These are phyloP conservation scores for Nomada fabriciana DNA, from an alignment of 2,888 invertebrate species.

Conservation along the genomic window DNA sequence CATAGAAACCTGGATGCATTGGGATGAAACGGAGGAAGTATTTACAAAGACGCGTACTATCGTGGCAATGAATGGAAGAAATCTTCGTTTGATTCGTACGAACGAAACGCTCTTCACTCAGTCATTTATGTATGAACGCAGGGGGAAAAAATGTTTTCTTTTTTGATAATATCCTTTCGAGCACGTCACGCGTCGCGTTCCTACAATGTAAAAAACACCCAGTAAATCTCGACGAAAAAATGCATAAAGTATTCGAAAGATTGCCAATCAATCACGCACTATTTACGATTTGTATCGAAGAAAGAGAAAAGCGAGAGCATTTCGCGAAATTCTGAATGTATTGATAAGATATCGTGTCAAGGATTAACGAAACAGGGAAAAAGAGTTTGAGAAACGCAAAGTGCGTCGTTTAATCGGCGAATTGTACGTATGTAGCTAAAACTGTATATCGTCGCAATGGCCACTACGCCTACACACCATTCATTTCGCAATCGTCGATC, in stretches of 20 bases:
- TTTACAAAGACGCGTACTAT: background rate
- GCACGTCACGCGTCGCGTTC: background rate
- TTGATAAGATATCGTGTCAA: background rate
- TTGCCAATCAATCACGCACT: background rate
- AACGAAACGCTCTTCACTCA: no score
- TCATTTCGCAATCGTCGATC: conserved; percentile 31
- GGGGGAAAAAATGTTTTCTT: no score
- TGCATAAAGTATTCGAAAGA: background rate
- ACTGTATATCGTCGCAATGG: conserved; percentile 35
- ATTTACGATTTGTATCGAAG: background rate
- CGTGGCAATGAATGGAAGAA: background rate
- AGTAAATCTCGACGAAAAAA: background rate
- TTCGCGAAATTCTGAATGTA: background rate
- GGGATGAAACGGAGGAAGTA: background rate
- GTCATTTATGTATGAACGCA: no score
- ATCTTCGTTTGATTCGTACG: no score
- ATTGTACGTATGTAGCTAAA: conserved; percentile 4
- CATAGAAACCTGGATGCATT: conserved; percentile 28
- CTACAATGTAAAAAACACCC: no score
- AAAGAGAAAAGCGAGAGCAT: background rate
- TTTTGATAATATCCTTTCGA: background rate
- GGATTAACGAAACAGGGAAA: background rate
- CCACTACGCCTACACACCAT: conserved; percentile 23
- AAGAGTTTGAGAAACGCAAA: background rate
- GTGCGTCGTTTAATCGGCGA: conserved; percentile 8